phyloP scores from a whole-genome alignment of 2,797 vertebrate species.

The Neoniphon sammara region DNA sequence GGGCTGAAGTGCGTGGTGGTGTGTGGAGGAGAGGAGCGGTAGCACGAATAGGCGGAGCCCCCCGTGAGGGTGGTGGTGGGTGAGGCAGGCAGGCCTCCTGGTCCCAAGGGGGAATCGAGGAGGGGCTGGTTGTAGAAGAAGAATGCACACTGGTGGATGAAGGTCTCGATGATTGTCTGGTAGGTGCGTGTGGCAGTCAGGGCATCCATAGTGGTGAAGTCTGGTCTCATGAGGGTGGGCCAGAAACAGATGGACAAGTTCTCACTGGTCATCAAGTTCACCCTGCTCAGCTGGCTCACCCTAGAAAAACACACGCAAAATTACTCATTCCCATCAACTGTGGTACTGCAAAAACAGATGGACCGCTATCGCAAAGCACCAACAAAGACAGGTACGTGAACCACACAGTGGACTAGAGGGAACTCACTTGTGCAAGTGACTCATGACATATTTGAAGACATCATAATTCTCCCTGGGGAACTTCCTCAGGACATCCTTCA shows the following conservation, averaged over 20 bases:
- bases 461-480: constrained; percentile 96
- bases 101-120: constrained; percentile 85
- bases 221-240: constrained; percentile 95
- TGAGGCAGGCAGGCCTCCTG: constrained; percentile 85
- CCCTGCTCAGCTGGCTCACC: constrained; percentile 91
- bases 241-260: constrained; percentile 99
- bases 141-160: constrained; percentile 97
- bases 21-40: constrained; percentile 81
- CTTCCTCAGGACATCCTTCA: constrained; percentile 92
- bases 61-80: constrained; percentile 80
- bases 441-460: constrained; percentile 94
- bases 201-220: constrained; percentile 97
- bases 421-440: constrained; percentile 93
- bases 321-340: constrained; percentile 15
- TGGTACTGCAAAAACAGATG: constrained; percentile 8
- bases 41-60: constrained; percentile 80
- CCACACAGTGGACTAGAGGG: neutral
- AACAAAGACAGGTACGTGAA: constrained; percentile 14
- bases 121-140: constrained; percentile 94
- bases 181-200: constrained; percentile 96
- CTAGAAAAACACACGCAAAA: constrained; percentile 71
- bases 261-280: constrained; percentile 97
- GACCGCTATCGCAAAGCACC: constrained; percentile 2
- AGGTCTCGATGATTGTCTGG: constrained; percentile 99
- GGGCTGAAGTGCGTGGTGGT: constrained; percentile 81